Evolutionary conservation across 2,888 invertebrate genomes (phyloP).

Genomic region (Villa cingulata): DNA sequence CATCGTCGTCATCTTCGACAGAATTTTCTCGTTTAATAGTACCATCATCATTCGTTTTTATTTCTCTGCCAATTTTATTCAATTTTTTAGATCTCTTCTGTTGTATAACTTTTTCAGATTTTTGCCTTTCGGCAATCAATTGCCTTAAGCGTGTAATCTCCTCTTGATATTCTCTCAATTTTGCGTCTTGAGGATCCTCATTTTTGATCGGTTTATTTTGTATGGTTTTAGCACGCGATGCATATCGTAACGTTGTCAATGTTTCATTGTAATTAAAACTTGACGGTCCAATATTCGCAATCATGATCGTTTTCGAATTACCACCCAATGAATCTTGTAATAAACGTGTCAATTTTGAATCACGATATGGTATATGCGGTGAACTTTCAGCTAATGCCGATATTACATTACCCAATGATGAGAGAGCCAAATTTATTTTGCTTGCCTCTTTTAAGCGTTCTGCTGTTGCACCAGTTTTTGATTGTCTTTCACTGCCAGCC

Average conservation of each 20-base stretch:
- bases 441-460: conserved; percentile 89
- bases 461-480: conserved; percentile 91
- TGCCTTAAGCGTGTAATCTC: conserved; percentile 67
- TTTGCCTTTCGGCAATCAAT: conserved; percentile 35
- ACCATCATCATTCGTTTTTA: conserved; percentile 8
- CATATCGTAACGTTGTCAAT: conserved; percentile 88
- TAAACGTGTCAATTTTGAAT: conserved; percentile 90
- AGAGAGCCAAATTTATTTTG: conserved; percentile 92
- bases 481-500: conserved; percentile 95
- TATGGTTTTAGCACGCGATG: conserved; percentile 94
- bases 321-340: conserved; percentile 97
- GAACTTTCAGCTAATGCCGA: conserved; percentile 91
- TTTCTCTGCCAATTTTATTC: not conserved
- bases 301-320: conserved; percentile 98
- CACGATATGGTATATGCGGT: conserved; percentile 92
- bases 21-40: conserved; percentile 20
- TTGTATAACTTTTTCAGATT: conserved; percentile 24
- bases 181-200: conserved; percentile 97
- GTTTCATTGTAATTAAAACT: conserved; percentile 97
- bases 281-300: conserved; percentile 97
- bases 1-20: conserved; percentile 28
- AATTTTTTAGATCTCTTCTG: conserved; percentile 5
- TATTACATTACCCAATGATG: conserved; percentile 96
- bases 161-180: conserved; percentile 87
- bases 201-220: conserved; percentile 97